A percentile compares a stretch with the other conserved stretches of the same genome.
Evolutionary conservation across 2,797 vertebrate genomes (phyloP).

Genomic region (Parotocinclus haroldoi): DNA sequence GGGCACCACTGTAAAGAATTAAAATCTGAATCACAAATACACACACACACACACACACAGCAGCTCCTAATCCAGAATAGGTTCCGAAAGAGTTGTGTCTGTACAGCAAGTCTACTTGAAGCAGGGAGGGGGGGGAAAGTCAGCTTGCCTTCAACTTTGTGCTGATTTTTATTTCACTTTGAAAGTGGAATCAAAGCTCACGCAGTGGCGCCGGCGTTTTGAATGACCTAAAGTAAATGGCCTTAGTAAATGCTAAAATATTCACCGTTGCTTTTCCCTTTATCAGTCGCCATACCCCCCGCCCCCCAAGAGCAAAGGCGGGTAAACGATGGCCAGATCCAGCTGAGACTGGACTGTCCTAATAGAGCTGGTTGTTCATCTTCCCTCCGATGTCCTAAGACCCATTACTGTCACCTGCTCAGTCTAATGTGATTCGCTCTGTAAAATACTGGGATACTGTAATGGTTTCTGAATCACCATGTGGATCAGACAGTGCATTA

Average conservation of each 20-base stretch:
- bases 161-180: slow-evolving; percentile 31
- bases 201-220: slow-evolving; percentile 8
- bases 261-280: slow-evolving; percentile 12
- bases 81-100: slow-evolving; percentile 34
- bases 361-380: slow-evolving; percentile 56
- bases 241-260: slow-evolving; percentile 23
- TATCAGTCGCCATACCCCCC: slow-evolving; percentile 2
- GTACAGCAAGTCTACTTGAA: slow-evolving; percentile 32
- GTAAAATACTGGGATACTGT: slow-evolving; percentile 67
- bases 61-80: slow-evolving; percentile 28
- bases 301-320: neutral
- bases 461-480: slow-evolving; percentile 65
- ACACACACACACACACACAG: no score
- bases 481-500: slow-evolving; percentile 60
- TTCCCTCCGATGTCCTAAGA: slow-evolving; percentile 59
- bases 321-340: neutral
- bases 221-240: slow-evolving; percentile 5
- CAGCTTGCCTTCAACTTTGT: slow-evolving; percentile 24
- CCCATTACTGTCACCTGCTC: slow-evolving; percentile 60
- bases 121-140: slow-evolving; percentile 3
- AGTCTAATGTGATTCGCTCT: slow-evolving; percentile 53
- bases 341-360: slow-evolving; percentile 52
- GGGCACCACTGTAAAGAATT: slow-evolving; percentile 34
- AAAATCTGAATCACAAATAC: slow-evolving; percentile 39
- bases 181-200: slow-evolving; percentile 27